These are phyloP conservation scores for Thryonomys swinderianus DNA, from an alignment of 2,113 vertebrate species.

Conservation along the genomic window DNA sequence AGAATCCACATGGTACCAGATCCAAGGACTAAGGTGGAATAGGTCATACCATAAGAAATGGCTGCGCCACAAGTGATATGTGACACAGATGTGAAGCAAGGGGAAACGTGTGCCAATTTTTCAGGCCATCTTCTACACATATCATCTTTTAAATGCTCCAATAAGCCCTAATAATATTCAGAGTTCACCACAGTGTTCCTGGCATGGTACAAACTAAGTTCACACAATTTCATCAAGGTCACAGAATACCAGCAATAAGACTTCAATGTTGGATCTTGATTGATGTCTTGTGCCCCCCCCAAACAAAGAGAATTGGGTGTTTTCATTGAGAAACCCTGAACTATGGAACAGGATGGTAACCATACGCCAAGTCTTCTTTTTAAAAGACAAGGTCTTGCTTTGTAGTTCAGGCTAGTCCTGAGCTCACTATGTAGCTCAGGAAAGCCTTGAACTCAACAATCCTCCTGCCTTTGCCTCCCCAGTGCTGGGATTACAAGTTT, in stretches of 20 bases:
- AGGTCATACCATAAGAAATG: too few relatives aligned
- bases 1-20: too few relatives aligned
- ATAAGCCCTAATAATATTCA: neutral
- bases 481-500: too few relatives aligned
- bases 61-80: neutral
- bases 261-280: neutral
- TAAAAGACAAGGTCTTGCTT: too few relatives aligned
- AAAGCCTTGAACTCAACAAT: too few relatives aligned
- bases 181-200: too few relatives aligned
- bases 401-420: too few relatives aligned
- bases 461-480: too few relatives aligned
- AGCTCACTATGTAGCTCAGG: too few relatives aligned
- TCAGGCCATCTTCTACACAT: neutral
- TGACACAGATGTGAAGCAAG: neutral
- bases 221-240: neutral
- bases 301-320: neutral
- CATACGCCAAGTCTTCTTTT: too few relatives aligned
- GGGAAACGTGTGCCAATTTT: neutral
- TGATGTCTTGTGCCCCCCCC: neutral
- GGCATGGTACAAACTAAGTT: neutral
- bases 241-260: neutral
- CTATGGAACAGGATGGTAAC: neutral
- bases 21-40: too few relatives aligned
- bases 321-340: neutral
- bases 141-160: neutral